Conservation (phyloP, 1,140 invertebrate genomes). For the Drosophila lowei region DNA sequence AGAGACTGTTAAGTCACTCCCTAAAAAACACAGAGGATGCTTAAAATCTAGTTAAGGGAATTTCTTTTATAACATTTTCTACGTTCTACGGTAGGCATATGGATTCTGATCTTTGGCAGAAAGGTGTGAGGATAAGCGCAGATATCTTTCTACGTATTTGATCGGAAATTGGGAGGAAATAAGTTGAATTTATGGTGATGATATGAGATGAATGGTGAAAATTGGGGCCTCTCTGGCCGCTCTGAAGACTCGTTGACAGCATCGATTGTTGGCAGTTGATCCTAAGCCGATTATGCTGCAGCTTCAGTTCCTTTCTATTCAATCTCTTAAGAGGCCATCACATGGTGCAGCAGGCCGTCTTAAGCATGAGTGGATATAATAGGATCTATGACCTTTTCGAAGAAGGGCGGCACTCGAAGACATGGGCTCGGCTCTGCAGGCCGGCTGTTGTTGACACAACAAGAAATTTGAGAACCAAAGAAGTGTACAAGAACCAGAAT, state of each 20-base stretch:
- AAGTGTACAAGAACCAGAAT: slow-evolving; percentile 23
- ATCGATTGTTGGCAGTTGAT: slow-evolving; percentile 52
- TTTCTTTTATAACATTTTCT: slow-evolving; percentile 5
- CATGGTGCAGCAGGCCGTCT: slow-evolving; percentile 47
- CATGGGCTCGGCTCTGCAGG: slow-evolving; percentile 4
- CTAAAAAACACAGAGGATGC: slow-evolving; percentile 37
- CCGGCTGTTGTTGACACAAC: slow-evolving; percentile 68
- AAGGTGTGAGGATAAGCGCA: slow-evolving; percentile 14
- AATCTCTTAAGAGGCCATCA: slow-evolving; percentile 39
- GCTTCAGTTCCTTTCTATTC: slow-evolving; percentile 17
- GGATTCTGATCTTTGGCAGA: slow-evolving; percentile 18
- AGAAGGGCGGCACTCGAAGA: slow-evolving; percentile 43
- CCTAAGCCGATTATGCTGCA: slow-evolving; percentile 62
- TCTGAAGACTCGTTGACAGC: slow-evolving; percentile 51
- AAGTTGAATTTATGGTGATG: slow-evolving; percentile 6
- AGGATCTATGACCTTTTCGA: slow-evolving; percentile 69
- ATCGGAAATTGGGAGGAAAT: slow-evolving; percentile 11
- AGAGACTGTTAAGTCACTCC: slow-evolving; percentile 63
- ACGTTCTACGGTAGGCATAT: slow-evolving; percentile 22
- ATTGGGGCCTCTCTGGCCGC: neutral
- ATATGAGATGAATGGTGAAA: slow-evolving; percentile 9
- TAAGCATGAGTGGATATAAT: slow-evolving; percentile 49
- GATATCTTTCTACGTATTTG: neutral
- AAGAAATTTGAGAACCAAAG: slow-evolving; percentile 59
- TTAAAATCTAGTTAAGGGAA: slow-evolving; percentile 44